Base-by-base conservation (phyloP, 2,888 invertebrate species). In the Melanargia galathea region DNA sequence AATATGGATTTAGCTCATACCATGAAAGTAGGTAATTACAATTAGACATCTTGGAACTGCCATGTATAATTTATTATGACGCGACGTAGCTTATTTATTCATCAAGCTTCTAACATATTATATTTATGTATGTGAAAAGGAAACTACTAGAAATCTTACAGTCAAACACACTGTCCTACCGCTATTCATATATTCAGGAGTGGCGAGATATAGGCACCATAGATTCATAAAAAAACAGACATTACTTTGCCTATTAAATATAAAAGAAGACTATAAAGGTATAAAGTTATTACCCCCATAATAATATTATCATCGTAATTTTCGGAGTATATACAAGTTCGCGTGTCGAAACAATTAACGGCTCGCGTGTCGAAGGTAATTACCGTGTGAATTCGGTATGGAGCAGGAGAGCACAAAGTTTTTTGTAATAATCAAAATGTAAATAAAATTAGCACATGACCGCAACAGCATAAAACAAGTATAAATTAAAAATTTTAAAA, bases 351-450 rank as follows among this genome's bases (percentile, higher is more conserved):
- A 83, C 84, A 86, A 88, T 86, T 84, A 84, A 78, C 76, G 70
- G 80, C 81, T 87, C 77, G 87, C 87, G 86, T 87, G 88, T 78
- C 83, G 78, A 69, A 66, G 69, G 78, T 84, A 82, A 87, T 87
- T 83, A 86, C 81, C 68, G 75, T 79, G 79, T 78, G 77, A 78
- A 79, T 80, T 79, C 76, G 73, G 75, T 75, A 74, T 74, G 52
- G 46, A 64, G 81, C 78, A 82, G 79, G 80, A 82, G 70, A 78
- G 79, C 75, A 73, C 75, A 68, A 76, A 80, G 38, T 20, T 52
- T 51, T 35, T 20, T 20, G 52, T 52, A 13, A n/a, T 35, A 35
- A 52, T 35, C 52, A 20, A 35, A 52, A 52, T 35, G 52, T 52
- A 35, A 33, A 52, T 35, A 35, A 52, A 35, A 52, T 52, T 52